Evolutionary conservation across 2,888 invertebrate genomes (phyloP).

Genomic region (Cordilura impudica): DNA sequence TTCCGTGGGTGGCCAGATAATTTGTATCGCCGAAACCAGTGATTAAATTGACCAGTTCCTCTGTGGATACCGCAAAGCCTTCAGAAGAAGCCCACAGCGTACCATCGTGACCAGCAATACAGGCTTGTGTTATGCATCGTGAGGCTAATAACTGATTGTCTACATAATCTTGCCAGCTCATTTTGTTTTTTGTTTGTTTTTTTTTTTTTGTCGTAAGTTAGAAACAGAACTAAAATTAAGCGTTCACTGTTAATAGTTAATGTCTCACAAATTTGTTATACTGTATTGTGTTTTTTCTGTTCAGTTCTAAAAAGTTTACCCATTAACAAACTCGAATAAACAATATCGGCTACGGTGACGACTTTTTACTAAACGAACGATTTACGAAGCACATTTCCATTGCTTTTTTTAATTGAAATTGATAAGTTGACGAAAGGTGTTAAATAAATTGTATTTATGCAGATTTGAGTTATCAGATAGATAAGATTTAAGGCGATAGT

Average conservation of each 20-base stretch:
- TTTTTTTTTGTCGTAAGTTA: constrained; percentile 44
- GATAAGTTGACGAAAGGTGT: too few species aligned
- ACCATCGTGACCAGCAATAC: constrained; percentile 96
- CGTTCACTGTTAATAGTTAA: background rate
- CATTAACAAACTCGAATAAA: too few species aligned
- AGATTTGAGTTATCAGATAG: too few species aligned
- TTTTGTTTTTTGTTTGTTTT: constrained; percentile 73
- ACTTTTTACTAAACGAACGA: too few species aligned
- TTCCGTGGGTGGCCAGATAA: background rate
- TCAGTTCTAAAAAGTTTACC: too few species aligned
- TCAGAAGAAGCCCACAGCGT: constrained; percentile 96
- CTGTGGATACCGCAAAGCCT: constrained; percentile 87
- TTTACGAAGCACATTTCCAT: too few species aligned
- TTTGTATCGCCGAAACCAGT: background rate
- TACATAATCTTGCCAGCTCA: constrained; percentile 99
- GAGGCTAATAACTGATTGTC: constrained; percentile 97
- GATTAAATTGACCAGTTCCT: background rate
- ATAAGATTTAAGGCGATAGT: too few species aligned
- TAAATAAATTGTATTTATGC: too few species aligned
- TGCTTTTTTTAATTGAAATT: too few species aligned
- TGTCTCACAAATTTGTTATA: too few species aligned
- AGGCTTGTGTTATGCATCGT: constrained; percentile 95
- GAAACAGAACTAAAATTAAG: constrained; percentile 25
- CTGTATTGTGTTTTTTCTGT: too few species aligned
- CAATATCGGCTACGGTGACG: too few species aligned